Base-by-base conservation (phyloP, 2,797 vertebrate genomes). In the Sebastes matsubarae region DNA sequence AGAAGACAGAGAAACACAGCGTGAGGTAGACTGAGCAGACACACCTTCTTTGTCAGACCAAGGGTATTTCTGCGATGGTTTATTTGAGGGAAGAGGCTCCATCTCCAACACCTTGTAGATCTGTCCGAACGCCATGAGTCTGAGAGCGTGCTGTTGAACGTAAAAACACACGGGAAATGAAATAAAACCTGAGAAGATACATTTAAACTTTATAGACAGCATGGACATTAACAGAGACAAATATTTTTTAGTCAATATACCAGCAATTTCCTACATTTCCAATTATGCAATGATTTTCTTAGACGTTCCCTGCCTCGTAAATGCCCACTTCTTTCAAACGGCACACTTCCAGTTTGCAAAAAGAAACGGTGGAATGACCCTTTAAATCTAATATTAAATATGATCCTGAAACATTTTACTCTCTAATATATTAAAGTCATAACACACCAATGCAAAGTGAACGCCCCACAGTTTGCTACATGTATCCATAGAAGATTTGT, bases 31-130 rank as follows among this genome's bases (percentile, higher is more conserved):
- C 63, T 11, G 61, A 65, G n/a, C 34, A 9, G 30, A 78, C 87
- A 32, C 60, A 95, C 98, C 98, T 96, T 99, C 98, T 97, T 98
- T 99, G 86, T 99, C 98, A 91, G 96, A 96, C 98, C 98, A 99
- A 27, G 97, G 97, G 88, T 97, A 99, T 95, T 99, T 99, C 94
- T 99, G 98, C 90, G 97, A 97, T 68, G 98, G 97, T 93, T 99
- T 99, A 95, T 96, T 98, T 91, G 97, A 98, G 74, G 98, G 98
- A 75, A 99, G 97, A 68, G 98, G 97, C 68, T 99, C 98, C 98
- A 99, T 99, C 91, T 99, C 98, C 93, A 99, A 91, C 85, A 99
- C 97, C 93, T 98, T 99, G 94, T 97, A 98, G 94, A 99, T 98
- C 92, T 99, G 98, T 88, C 98, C 98, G 73, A 99, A 99, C 6